A percentile compares a stretch with the other conserved stretches of the same genome.
Evolutionary conservation across 2,797 vertebrate genomes (phyloP).

Genomic region (Rhincodon typus): DNA sequence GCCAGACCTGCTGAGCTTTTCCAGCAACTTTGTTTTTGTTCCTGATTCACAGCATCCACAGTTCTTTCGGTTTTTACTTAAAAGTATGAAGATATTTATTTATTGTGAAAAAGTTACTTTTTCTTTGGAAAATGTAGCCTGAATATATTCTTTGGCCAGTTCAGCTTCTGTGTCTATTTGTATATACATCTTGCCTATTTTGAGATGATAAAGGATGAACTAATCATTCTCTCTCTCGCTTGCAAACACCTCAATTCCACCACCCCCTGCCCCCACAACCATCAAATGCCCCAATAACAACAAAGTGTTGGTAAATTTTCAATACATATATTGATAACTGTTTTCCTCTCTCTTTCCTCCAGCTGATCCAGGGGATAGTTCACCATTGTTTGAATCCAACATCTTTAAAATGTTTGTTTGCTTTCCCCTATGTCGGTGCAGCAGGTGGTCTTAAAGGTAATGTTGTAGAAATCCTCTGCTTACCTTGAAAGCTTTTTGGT

Average conservation of each 20-base stretch:
- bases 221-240: constrained; percentile 41
- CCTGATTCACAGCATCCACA: too few relatives aligned
- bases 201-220: not conserved
- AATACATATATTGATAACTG: not conserved
- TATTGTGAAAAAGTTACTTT: not conserved
- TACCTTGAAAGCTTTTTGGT: not conserved
- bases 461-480: not conserved
- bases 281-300: too few relatives aligned
- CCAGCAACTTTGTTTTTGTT: too few relatives aligned
- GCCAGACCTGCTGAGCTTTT: too few relatives aligned
- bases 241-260: constrained; percentile 18
- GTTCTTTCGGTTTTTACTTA: too few relatives aligned
- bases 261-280: not conserved
- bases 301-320: not conserved
- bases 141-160: not conserved
- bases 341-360: constrained; percentile 44
- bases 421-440: constrained; percentile 64
- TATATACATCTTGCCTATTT: not conserved
- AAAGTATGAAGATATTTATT: not conserved
- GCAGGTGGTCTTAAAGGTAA: constrained; percentile 45
- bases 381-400: constrained; percentile 73
- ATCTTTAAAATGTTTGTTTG: constrained; percentile 73
- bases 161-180: not conserved
- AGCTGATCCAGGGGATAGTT: constrained; percentile 79
- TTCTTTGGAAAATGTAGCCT: not conserved